Base-by-base conservation (phyloP, 2,797 vertebrate genomes). In the Melanotaenia parkinsoni region DNA sequence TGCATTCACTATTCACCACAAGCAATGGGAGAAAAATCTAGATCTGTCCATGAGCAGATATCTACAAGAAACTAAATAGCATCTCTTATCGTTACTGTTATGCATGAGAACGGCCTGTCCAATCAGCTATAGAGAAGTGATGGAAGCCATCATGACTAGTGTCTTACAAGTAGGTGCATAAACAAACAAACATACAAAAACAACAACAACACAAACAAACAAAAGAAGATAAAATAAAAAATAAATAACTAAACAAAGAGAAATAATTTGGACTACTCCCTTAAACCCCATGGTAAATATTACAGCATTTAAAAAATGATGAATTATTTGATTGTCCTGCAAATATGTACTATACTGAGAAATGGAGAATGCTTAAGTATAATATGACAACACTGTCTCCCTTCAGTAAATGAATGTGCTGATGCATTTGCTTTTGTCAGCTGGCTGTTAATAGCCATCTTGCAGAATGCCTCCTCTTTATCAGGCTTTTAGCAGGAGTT, bases 401-500 rank as follows among this genome's bases (percentile, higher is more conserved):
- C 63, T 69, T n/a, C 63, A 74, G 61, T 72, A 81, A 85, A 84
- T 51, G 51, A 89, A 87, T 76, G 81, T 86, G 86, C 86, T 88
- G 85, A 81, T 82, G 59, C 50, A 77, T 78, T 76, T 82, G 86
- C 83, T 91, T 86, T 80, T 89, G 86, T 91, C 85, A 86, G 83
- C 80, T 65, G 76, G 77, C 77, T 73, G 85, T 82, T 89, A 91
- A 90, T 75, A 91, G 89, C 82, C 80, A 61, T 85, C 80, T 80
- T 88, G 88, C 83, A 82, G 60, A 85, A 85, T 13, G 72, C 77
- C 51, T 84, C 76, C 73, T 82, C 88, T 94, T 94, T 93, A 94
- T 94, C 92, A 86, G 87, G 79, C 86, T 82, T 76, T 80, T 76
- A 91, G 85, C 93, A 93, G 91, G 82, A 81, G 89, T 90, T 89